Base-by-base conservation (phyloP, 2,888 invertebrate species). In the Polia nebulosa region DNA sequence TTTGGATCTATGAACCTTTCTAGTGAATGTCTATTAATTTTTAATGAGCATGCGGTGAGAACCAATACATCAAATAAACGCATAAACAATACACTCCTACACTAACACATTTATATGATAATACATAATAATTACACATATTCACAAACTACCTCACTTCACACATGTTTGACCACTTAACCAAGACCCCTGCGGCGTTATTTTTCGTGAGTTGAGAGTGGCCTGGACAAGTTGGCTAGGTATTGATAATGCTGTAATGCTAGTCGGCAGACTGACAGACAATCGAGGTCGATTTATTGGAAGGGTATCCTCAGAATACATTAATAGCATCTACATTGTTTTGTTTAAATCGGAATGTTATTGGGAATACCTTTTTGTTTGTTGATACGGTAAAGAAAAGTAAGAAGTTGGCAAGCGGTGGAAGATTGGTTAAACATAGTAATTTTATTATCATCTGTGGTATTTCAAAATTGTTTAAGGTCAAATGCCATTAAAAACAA, bases 191-290 rank as follows among this genome's bases (percentile, higher is more conserved):
- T 53, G 2, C 4, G 41, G 78, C 59, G 25, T 20, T 51, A 13
- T 15, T 44, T 25, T 44, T 29, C 49, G 61, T 51, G 53, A 60
- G 9, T 15, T 51, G 41, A 59, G 62, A 51, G 36, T 22, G 65
- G 44, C 71, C 68, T 39, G 7, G 34, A 58, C 45, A 71, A n/a
- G 32, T 41, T 62, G 66, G 81, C 49, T 63, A 65, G 60, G 60
- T 81, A 83, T 59, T 59, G 61, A 81, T 83, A 66, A 67, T 69
- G 74, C 39, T 49, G 70, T 81, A 66, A 60, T 76, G 60, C 11
- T n/a, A 75, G 75, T 79, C 64, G 61, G 72, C 70, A 57, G 74
- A 87, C 84, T 89, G 91, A 91, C 86, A 84, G 90, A 87, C 90
- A 86, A 80, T 79, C 81, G 85, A 90, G 90, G 89, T 79, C 87